Evolutionary conservation across 2,888 invertebrate species (phyloP), one percentile per base, ranked within the genome.

Genomic region (Apoda limacodes): DNA sequence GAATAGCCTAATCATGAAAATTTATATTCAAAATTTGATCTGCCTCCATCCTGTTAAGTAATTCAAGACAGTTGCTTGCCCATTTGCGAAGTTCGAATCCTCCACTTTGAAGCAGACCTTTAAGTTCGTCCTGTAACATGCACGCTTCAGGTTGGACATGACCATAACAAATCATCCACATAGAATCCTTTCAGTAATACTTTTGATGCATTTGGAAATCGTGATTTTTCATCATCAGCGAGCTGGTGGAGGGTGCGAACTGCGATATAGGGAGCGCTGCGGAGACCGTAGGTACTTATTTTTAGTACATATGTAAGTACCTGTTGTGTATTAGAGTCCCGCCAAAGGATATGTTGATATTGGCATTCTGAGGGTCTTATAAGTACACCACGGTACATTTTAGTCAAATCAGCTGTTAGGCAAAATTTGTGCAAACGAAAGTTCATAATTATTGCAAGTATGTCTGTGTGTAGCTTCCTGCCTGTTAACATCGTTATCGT

Each of bases 211-310:
- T 12, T n/a, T 1, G 32, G 32, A 10, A 12, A 29, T 3, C 11
- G 17, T 9, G 7, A n/a, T 13, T 20, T 23, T n/a, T 27, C 22
- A 9, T 36, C 32, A 10, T 17, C 23, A 1, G 32, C 35, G 9
- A 36, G 9, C 15, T 36, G 29, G 1, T 10, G 25, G n/a, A 36
- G 9, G 3, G 25, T 32, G 6, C 34, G 32, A 12, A 38, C 27
- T 6, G 38, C 29, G 6, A 29, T 9, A 12, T 22, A 38, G 2
- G 38, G 38, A 9, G 29, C 23, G 9, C 28, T 17, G 7, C 25
- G 17, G 10, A 41, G 21, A 10, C 40, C 40, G 14, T 41, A 41
- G 1, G 37, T 41, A 5, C 24, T 26, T 3, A 35, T 38, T 3
- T 31, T 34, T n/a, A 41, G 17, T 9, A 28, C 27, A 11, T 28